Percentiles rank a stretch among this genome's conserved stretches.
phyloP scores from a whole-genome alignment of 2,113 vertebrate genomes.

The Microcebus lehilahytsara region DNA sequence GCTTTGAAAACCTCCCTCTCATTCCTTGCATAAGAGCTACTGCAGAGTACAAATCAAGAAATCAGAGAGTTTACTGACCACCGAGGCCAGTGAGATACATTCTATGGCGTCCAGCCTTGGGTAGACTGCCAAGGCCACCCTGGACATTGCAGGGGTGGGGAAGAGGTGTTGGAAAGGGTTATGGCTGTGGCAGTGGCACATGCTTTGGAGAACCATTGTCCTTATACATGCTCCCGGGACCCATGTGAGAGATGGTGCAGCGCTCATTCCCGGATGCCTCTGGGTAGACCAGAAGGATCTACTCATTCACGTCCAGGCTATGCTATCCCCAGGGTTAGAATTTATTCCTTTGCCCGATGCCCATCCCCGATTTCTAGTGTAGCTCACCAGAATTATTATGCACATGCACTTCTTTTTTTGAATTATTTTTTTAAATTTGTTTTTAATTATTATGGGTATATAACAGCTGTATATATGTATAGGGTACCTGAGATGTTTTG shows the following conservation, averaged over 20 bases:
- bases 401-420: too few relatives aligned
- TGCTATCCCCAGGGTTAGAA: neutral
- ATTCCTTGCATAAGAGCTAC: neutral
- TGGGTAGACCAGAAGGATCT: neutral
- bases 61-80: neutral
- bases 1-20: too few relatives aligned
- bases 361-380: neutral
- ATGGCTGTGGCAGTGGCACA: rapidly evolving
- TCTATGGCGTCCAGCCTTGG: neutral
- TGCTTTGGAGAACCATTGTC: neutral
- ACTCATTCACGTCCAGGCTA: neutral
- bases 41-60: neutral
- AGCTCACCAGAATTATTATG: neutral
- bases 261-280: neutral
- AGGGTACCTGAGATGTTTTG: too few relatives aligned
- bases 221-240: neutral
- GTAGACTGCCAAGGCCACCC: neutral
- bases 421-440: too few relatives aligned
- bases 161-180: neutral
- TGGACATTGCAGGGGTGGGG: rapidly evolving
- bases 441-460: too few relatives aligned
- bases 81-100: rapidly evolving
- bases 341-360: neutral
- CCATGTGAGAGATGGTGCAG: neutral
- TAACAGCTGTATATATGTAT: too few relatives aligned